Percentiles rank a stretch among this genome's conserved stretches.
Evolutionary conservation across 2,113 vertebrate species (phyloP).

Genomic region (Hylia prasina): DNA sequence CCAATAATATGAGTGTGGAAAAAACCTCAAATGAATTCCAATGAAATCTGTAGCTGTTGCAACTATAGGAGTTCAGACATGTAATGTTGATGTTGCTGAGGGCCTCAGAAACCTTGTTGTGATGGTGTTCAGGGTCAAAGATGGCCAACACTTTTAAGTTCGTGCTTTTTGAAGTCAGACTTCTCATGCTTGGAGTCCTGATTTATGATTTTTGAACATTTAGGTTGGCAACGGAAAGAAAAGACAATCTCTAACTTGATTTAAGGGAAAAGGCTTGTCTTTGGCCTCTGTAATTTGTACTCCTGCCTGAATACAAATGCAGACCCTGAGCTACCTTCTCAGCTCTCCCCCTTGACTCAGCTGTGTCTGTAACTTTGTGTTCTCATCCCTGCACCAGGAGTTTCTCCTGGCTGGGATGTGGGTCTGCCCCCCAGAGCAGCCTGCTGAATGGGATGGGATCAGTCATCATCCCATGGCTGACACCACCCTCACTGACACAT

Average conservation of each 20-base stretch:
- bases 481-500: neutral
- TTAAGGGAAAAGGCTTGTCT: neutral
- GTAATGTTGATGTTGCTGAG: neutral
- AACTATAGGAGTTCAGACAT: neutral
- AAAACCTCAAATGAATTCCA: neutral
- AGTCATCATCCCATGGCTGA: accelerated
- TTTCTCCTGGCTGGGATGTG: neutral
- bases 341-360: neutral
- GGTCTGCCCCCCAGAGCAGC: neutral
- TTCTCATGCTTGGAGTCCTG: neutral
- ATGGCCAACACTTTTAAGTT: neutral
- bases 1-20: neutral
- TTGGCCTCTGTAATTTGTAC: neutral
- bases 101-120: neutral
- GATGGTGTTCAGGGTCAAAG: neutral
- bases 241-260: neutral
- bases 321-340: neutral
- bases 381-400: neutral
- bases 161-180: neutral
- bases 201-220: neutral
- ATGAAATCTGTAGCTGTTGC: neutral
- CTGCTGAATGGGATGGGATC: neutral
- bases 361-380: neutral
- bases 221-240: neutral
- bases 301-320: neutral